A percentile compares a stretch with the other conserved stretches of the same genome.
Conservation (phyloP, 1,140 invertebrate genomes). For the Euschistus heros region DNA sequence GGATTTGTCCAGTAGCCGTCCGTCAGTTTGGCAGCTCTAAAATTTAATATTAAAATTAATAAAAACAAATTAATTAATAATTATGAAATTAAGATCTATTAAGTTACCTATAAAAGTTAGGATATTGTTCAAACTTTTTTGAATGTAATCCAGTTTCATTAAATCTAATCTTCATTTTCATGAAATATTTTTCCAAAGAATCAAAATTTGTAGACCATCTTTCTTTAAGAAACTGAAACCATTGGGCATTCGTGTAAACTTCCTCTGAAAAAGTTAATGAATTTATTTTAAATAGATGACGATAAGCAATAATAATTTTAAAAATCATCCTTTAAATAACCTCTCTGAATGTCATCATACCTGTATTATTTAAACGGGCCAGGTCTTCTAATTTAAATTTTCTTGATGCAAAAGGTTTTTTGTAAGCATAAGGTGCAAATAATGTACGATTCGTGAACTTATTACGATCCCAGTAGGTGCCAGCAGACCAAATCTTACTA, state of each 20-base stretch:
- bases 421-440: conserved; percentile 92
- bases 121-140: conserved; percentile 82
- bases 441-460: conserved; percentile 86
- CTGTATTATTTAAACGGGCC: conserved; percentile 62
- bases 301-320: neutral
- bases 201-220: conserved; percentile 92
- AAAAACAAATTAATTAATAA: conserved; percentile 18
- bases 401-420: conserved; percentile 64
- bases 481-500: conserved; percentile 81
- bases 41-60: conserved; percentile 26
- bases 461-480: conserved; percentile 89
- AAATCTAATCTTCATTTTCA: conserved; percentile 85
- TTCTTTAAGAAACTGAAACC: conserved; percentile 80
- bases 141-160: conserved; percentile 73
- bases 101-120: conserved; percentile 64
- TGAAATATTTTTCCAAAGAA: conserved; percentile 77
- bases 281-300: conserved; percentile 3
- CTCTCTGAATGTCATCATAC: conserved; percentile 33
- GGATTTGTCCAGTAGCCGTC: conserved; percentile 90
- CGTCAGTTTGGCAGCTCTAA: conserved; percentile 64
- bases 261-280: conserved; percentile 42
- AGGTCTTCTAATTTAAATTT: conserved; percentile 83
- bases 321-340: too few relatives aligned
- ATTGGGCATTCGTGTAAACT: conserved; percentile 71
- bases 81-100: neutral